These are phyloP conservation scores for Drosophila aldrichi DNA, from an alignment of 2,888 invertebrate genomes.

Conservation along the genomic window DNA sequence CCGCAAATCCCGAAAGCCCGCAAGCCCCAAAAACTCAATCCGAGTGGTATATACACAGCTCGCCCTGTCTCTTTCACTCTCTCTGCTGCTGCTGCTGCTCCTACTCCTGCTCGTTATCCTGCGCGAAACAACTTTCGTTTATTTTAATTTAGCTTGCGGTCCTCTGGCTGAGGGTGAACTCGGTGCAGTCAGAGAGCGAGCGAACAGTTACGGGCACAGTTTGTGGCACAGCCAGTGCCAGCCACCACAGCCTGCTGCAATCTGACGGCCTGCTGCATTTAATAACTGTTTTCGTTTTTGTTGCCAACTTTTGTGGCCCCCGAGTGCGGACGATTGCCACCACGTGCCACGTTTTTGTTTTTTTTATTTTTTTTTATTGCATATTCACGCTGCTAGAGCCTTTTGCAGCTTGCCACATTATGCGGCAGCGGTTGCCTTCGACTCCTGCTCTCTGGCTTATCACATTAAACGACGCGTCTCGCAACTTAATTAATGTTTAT, in stretches of 20 bases:
- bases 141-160: slow-evolving; percentile 79
- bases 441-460: slow-evolving; percentile 46
- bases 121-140: slow-evolving; percentile 77
- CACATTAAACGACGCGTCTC: slow-evolving; percentile 64
- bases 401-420: slow-evolving; percentile 73
- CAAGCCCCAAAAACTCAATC: slow-evolving; percentile 27
- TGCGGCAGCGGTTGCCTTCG: slow-evolving; percentile 13
- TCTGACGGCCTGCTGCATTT: slow-evolving; percentile 78
- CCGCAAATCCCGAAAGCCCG: slow-evolving; percentile 61
- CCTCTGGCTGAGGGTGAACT: slow-evolving; percentile 9
- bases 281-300: slow-evolving; percentile 77
- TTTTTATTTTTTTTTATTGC: not conserved
- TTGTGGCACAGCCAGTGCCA: slow-evolving; percentile 3
- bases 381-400: slow-evolving; percentile 8
- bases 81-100: not conserved
- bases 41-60: not conserved
- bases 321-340: slow-evolving; percentile 64
- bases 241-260: slow-evolving; percentile 64
- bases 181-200: slow-evolving; percentile 8
- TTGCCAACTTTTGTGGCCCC: slow-evolving; percentile 50
- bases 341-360: slow-evolving; percentile 73
- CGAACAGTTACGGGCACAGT: slow-evolving; percentile 17
- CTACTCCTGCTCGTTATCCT: slow-evolving; percentile 57
- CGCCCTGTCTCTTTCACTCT: not conserved
- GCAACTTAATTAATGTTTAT: slow-evolving; percentile 75